These are phyloP conservation scores for Epinotia demarniana DNA, from an alignment of 2,888 invertebrate species.

Conservation along the genomic window DNA sequence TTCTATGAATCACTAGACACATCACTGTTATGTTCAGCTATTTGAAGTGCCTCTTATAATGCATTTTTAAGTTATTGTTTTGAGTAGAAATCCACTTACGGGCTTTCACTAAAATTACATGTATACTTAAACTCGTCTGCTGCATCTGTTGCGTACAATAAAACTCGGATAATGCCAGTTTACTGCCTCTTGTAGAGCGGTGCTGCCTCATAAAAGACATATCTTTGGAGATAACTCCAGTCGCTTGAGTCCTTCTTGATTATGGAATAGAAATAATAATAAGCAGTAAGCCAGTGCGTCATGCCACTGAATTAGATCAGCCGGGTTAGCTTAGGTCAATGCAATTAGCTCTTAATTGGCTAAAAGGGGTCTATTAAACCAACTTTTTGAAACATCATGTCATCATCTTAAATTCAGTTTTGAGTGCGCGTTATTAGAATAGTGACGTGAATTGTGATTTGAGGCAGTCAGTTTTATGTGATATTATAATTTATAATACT, in stretches of 20 bases:
- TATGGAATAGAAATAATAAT: neutral
- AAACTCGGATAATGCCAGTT: slow-evolving; percentile 2
- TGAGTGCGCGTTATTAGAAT: slow-evolving; percentile 19
- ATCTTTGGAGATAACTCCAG: neutral
- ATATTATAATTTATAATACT: neutral
- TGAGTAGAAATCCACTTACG: too few relatives aligned
- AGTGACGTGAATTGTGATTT: slow-evolving; percentile 30
- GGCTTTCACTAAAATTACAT: too few relatives aligned
- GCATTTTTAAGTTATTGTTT: too few relatives aligned
- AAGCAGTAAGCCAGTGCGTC: slow-evolving; percentile 64
- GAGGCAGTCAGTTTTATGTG: neutral
- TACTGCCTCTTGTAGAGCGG: neutral
- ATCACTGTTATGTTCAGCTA: too few relatives aligned
- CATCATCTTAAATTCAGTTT: slow-evolving; percentile 43
- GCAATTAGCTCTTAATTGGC: slow-evolving; percentile 79
- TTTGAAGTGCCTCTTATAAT: too few relatives aligned
- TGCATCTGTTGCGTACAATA: neutral
- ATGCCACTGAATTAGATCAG: slow-evolving; percentile 74
- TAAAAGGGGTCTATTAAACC: slow-evolving; percentile 66
- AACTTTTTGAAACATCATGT: slow-evolving; percentile 57
- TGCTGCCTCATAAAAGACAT: neutral
- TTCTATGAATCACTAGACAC: too few relatives aligned
- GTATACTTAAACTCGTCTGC: neutral
- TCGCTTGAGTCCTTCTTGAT: neutral
- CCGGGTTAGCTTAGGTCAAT: slow-evolving; percentile 82